Conservation (phyloP, 2,797 vertebrate species). For the Orestias chungarensis region DNA sequence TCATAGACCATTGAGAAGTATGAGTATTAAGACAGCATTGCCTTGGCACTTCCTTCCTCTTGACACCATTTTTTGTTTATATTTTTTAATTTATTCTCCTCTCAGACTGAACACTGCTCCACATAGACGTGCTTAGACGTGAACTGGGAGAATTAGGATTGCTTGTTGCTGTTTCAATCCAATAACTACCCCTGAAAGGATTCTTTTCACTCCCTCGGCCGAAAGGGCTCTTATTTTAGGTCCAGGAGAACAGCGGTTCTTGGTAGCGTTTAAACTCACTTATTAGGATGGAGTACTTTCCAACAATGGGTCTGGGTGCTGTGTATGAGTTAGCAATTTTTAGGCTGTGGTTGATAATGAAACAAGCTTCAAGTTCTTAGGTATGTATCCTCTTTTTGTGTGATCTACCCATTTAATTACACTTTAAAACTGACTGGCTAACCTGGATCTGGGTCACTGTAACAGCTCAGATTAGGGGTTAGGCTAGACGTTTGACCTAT, state of each 20-base stretch:
- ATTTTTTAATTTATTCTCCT: slow-evolving; percentile 27
- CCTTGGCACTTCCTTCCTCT: slow-evolving; percentile 47
- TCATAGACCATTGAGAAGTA: slow-evolving; percentile 70
- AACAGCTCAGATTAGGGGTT: not conserved
- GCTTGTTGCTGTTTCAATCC: slow-evolving; percentile 70
- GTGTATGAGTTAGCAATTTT: slow-evolving; percentile 10
- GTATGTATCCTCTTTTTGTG: slow-evolving; percentile 25
- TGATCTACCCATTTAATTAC: slow-evolving; percentile 18
- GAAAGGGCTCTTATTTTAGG: slow-evolving; percentile 57
- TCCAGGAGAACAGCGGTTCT: slow-evolving; percentile 29
- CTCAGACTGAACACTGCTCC: slow-evolving; percentile 47
- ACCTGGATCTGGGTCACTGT: not conserved
- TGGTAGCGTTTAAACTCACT: slow-evolving; percentile 40
- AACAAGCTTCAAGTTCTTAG: slow-evolving; percentile 30
- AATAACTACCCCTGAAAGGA: slow-evolving; percentile 66
- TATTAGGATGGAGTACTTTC: slow-evolving; percentile 32
- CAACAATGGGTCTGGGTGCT: not conserved
- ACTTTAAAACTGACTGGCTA: not conserved
- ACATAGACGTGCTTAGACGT: slow-evolving; percentile 59
- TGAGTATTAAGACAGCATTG: slow-evolving; percentile 68
- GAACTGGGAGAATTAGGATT: slow-evolving; percentile 72
- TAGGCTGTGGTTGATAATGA: slow-evolving; percentile 32
- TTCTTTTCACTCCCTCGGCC: slow-evolving; percentile 58
- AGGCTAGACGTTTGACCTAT: not conserved
- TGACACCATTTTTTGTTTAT: slow-evolving; percentile 44